Evolutionary conservation across 2,797 vertebrate genomes (phyloP).

Genomic region (Eulemur albifrons): DNA sequence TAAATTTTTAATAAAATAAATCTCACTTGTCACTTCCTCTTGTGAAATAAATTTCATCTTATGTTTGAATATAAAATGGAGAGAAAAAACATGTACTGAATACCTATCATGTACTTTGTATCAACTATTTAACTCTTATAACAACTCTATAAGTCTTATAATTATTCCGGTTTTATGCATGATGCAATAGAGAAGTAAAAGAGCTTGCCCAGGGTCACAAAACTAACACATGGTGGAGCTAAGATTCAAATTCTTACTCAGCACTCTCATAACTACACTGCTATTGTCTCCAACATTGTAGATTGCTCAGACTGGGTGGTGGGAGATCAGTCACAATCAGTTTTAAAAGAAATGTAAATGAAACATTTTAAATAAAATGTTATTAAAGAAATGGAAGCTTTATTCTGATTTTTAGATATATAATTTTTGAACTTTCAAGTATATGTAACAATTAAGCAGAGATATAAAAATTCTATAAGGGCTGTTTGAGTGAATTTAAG

Average conservation of each 20-base stretch:
- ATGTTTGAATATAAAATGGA: conserved; percentile 20
- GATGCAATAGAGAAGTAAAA: not conserved
- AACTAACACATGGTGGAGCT: not conserved
- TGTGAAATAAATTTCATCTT: conserved; percentile 4
- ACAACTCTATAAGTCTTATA: not conserved
- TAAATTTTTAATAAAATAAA: conserved; percentile 52
- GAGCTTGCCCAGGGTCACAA: conserved; percentile 17
- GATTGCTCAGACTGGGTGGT: not conserved
- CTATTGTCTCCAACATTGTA: not conserved
- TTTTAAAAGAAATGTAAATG: not conserved
- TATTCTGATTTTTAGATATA: not conserved
- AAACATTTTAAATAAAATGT: not conserved
- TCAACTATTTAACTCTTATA: conserved; percentile 25
- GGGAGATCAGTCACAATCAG: not conserved
- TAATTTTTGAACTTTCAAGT: conserved; percentile 12
- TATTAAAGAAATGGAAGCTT: not conserved
- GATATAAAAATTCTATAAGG: not conserved
- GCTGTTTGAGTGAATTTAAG: not conserved
- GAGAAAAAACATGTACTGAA: not conserved
- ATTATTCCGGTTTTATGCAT: not conserved
- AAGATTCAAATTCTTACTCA: not conserved
- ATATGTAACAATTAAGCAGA: not conserved
- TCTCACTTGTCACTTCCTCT: not conserved
- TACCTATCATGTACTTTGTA: not conserved
- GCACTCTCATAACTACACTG: not conserved